Evolutionary conservation across 1,140 invertebrate species (phyloP).

Genomic region (Cydia amplana): DNA sequence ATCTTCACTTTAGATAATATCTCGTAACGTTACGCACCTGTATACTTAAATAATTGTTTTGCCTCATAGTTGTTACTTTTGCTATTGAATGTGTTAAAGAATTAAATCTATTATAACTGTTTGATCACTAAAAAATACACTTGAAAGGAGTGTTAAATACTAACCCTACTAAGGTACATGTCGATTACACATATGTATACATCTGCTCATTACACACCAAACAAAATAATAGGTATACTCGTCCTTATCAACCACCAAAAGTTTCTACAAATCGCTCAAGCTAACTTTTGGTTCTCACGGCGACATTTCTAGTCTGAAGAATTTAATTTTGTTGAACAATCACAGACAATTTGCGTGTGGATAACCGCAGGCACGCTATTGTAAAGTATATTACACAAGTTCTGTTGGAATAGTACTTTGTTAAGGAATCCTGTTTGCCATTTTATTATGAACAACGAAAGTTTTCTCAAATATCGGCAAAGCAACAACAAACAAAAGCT

Average conservation of each 20-base stretch:
- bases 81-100: neutral
- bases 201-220: too few species aligned
- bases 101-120: neutral
- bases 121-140: too few species aligned
- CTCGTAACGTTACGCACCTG: slow-evolving; percentile 23
- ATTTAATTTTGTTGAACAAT: slow-evolving; percentile 23
- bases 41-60: slow-evolving; percentile 8
- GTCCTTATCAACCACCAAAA: neutral
- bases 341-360: slow-evolving; percentile 2
- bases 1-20: slow-evolving; percentile 28
- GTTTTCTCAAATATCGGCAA: neutral
- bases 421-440: slow-evolving; percentile 31
- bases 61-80: neutral
- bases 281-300: neutral
- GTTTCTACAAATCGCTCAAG: neutral
- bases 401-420: slow-evolving; percentile 19
- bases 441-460: neutral
- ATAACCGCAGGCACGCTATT: neutral
- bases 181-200: too few species aligned
- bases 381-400: slow-evolving; percentile 3
- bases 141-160: neutral
- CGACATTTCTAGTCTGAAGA: slow-evolving; percentile 3
- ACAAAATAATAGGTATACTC: neutral
- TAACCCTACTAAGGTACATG: neutral
- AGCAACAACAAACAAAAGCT: neutral